Evolutionary conservation across 1,140 invertebrate species (phyloP), one percentile per base, ranked within the genome.

Genomic region (Whitmania pigra): DNA sequence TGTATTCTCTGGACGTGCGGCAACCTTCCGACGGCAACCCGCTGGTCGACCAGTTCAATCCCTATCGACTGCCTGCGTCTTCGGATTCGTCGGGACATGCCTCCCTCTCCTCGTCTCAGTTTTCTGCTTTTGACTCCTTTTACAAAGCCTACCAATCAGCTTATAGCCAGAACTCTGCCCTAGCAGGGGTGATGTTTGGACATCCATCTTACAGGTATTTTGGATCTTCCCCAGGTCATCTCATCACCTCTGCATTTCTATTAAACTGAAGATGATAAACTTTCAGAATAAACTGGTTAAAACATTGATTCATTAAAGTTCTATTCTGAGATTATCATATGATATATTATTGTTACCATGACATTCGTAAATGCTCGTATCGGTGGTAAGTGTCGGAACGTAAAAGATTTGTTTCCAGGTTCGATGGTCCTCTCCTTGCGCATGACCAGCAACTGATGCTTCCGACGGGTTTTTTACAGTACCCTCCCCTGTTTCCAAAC

Each of bases 121-220:
- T 31, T n/a, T 22, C 57, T 11, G 57, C 57, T 22, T 63, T 63
- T 15, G 57, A 63, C 18, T 63, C 57, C 22, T 31, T 63, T 7
- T 63, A 63, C 29, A 63, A 63, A 31, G 57, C 57, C 22, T 63
- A 63, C 29, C 57, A 63, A 63, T 63, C 57, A 4, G 57, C 57
- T 31, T 63, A 63, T n/a, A 18, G 22, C 29, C 57, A 63, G 57
- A 22, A 63, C 22, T 22, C 22, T 63, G 22, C 57, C 20, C 22
- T 31, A 1, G 29, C 29, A 20, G 29, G 57, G 57, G 29, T 63
- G 15, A 63, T 63, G 57, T 63, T 63, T 31, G 22, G 22, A 6
- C 57, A 63, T 7, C 29, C 57, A 13, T 63, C 57, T 25, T 63
- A 25, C 22, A 63, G 57, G 57, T 63, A 25, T 63, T 22, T 63